Conservation (phyloP, 2,797 vertebrate species). For the Sitta carolinensis region DNA sequence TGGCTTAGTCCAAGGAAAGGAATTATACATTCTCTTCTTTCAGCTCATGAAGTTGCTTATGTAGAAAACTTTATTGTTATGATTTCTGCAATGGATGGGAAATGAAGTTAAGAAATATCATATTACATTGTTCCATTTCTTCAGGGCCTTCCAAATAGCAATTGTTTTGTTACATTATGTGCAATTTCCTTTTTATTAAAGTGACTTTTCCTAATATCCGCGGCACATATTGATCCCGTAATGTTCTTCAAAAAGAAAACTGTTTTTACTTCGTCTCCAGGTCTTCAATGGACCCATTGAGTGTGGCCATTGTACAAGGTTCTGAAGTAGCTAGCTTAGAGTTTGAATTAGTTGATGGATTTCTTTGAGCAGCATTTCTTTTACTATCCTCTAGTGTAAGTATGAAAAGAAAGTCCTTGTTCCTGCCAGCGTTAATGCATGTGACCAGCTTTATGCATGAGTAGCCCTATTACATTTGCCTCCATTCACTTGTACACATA, state of each 20-base stretch:
- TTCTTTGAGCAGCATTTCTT: constrained; percentile 61
- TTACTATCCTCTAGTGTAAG: constrained; percentile 58
- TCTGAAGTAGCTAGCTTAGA: constrained; percentile 64
- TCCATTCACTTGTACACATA: constrained; percentile 52
- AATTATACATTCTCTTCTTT: constrained; percentile 66
- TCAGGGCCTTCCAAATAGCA: constrained; percentile 43
- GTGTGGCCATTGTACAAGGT: constrained; percentile 39
- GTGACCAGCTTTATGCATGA: constrained; percentile 67
- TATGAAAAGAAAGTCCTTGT: constrained; percentile 68
- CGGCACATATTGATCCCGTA: constrained; percentile 25
- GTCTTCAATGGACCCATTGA: constrained; percentile 51
- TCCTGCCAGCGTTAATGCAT: constrained; percentile 54
- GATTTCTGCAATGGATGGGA: constrained; percentile 65
- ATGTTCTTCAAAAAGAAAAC: constrained; percentile 41
- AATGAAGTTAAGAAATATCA: constrained; percentile 62
- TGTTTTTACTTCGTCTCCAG: constrained; percentile 43
- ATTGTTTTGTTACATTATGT: constrained; percentile 67
- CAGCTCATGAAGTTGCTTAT: constrained; percentile 64
- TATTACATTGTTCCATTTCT: constrained; percentile 42
- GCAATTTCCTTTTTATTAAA: constrained; percentile 61
- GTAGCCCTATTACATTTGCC: constrained; percentile 52
- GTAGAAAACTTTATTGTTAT: constrained; percentile 67
- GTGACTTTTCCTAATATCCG: constrained; percentile 54
- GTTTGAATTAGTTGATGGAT: constrained; percentile 61
- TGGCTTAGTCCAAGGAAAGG: constrained; percentile 53